These are phyloP conservation scores for Myotis lucifugus DNA, from an alignment of 2,113 vertebrate species.

Conservation along the genomic window DNA sequence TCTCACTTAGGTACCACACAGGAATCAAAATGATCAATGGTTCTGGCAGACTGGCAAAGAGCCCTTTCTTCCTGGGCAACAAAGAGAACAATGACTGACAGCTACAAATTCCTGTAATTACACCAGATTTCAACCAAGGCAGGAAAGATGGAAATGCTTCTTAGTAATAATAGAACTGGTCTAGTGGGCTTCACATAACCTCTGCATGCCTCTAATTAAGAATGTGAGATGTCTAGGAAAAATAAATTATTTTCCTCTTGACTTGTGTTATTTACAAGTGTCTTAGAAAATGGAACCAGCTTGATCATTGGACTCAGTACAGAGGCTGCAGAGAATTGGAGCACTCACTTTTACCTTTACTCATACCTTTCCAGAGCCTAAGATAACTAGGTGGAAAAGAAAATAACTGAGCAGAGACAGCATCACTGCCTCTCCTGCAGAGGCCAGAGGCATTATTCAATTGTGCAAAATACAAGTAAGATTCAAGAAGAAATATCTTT, in stretches of 20 bases:
- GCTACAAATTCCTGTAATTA: not conserved
- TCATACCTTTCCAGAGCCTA: not conserved
- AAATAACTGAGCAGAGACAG: not conserved
- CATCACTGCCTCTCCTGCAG: not conserved
- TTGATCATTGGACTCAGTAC: not conserved
- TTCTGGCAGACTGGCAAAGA: not conserved
- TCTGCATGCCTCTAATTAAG: constrained; percentile 12
- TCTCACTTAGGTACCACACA: not conserved
- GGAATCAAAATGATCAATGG: not conserved
- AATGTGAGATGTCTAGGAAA: not conserved
- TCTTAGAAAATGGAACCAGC: not conserved
- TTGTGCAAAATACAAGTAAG: not conserved
- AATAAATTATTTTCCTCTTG: not conserved
- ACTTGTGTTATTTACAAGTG: not conserved
- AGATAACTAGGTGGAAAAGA: not conserved
- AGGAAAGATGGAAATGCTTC: constrained; percentile 17
- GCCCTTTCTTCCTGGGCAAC: not conserved
- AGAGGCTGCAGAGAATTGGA: not conserved
- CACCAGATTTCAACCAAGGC: not conserved
- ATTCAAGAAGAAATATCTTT: not conserved
- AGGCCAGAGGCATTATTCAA: not conserved
- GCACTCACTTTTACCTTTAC: not conserved
- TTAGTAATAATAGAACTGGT: not conserved
- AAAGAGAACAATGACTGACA: not conserved
- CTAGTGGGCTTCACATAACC: not conserved